Evolutionary conservation across 35 echinoderm and acorn worm genomes (phyloP).

Genomic region (Apostichopus parvimensis): DNA sequence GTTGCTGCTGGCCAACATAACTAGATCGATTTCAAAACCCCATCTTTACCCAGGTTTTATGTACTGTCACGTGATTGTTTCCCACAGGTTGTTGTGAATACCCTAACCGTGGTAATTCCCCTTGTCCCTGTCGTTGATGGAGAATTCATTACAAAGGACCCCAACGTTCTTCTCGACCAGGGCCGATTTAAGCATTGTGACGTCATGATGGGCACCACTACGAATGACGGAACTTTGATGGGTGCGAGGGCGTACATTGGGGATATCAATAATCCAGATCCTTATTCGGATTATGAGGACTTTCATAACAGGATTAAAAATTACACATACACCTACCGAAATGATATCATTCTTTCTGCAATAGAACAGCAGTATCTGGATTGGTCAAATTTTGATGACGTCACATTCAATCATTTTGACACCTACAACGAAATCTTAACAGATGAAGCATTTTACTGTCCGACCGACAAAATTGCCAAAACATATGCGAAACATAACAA

Average conservation of each 20-base stretch:
- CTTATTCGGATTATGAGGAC: conserved; percentile 22
- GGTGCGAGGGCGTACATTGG: conserved; percentile 18
- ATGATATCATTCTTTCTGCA: conserved; percentile 51
- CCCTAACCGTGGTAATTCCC: conserved; percentile 46
- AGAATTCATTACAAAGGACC: conserved; percentile 66
- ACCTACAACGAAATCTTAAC: conserved; percentile 48
- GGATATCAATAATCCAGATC: neutral
- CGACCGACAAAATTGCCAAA: conserved; percentile 26
- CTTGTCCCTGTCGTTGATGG: conserved; percentile 79
- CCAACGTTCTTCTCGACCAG: conserved; percentile 35
- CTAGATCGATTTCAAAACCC: too few species aligned
- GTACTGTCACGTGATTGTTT: neutral
- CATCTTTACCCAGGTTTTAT: too few species aligned
- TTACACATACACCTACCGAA: conserved; percentile 24
- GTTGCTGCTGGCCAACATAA: too few species aligned
- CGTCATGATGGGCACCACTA: conserved; percentile 56
- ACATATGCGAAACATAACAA: conserved; percentile 15
- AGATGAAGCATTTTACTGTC: conserved; percentile 44
- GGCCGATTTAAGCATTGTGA: conserved; percentile 78
- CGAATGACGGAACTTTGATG: conserved; percentile 60
- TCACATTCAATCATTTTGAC: conserved; percentile 69
- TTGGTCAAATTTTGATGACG: conserved; percentile 67
- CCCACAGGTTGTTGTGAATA: conserved; percentile 41
- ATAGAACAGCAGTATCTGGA: conserved; percentile 72
- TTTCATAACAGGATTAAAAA: conserved; percentile 13